Conservation (phyloP, 2,888 invertebrate genomes). For the Listrodromus nycthemerus region DNA sequence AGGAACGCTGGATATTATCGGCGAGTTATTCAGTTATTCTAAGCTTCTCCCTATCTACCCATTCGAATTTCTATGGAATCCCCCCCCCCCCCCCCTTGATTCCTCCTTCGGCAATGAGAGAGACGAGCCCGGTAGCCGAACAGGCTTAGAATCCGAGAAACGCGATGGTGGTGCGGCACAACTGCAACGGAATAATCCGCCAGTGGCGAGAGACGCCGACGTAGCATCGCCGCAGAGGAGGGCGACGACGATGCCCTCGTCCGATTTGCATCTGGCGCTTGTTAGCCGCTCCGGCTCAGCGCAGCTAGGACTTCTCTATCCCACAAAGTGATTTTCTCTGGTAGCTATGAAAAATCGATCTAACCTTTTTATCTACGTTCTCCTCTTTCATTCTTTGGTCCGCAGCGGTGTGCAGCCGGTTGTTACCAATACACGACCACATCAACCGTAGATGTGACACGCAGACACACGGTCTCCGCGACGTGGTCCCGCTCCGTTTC, state of each 20-base stretch:
- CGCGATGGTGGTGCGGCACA: constrained; percentile 15
- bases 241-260: constrained; percentile 67
- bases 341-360: constrained; percentile 81
- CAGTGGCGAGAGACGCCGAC: constrained; percentile 21
- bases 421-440: constrained; percentile 24
- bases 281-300: constrained; percentile 72
- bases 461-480: constrained; percentile 41
- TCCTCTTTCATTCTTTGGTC: constrained; percentile 31
- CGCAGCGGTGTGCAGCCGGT: constrained; percentile 12
- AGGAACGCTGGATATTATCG: not conserved
- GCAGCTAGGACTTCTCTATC: constrained; percentile 59
- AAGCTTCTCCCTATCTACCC: not conserved
- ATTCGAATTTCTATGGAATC: constrained; percentile 4
- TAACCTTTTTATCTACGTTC: constrained; percentile 73
- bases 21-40: not conserved
- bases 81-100: not conserved
- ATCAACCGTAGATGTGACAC: constrained; percentile 1
- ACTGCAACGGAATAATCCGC: constrained; percentile 32
- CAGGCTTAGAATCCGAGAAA: constrained; percentile 24
- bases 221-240: constrained; percentile 40
- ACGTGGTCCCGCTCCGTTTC: constrained; percentile 64
- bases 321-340: constrained; percentile 75
- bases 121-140: not conserved
- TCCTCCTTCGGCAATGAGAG: not conserved
- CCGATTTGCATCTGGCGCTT: constrained; percentile 82